Percentiles rank a stretch among this genome's conserved stretches.
These are phyloP conservation scores for Uloborus plumipes DNA, from an alignment of 2,888 invertebrate species.

Conservation along the genomic window DNA sequence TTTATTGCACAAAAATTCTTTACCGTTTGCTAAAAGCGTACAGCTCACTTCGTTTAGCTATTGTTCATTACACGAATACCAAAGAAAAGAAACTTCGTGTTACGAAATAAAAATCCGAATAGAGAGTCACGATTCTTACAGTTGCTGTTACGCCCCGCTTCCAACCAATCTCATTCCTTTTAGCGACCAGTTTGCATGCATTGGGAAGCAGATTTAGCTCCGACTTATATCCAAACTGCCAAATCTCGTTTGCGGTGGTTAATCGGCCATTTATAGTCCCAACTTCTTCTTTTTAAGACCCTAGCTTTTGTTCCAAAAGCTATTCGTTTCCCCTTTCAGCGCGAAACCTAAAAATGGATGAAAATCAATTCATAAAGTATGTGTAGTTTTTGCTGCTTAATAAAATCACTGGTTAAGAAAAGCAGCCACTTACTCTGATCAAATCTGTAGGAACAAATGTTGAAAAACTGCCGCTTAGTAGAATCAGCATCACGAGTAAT, in stretches of 20 bases:
- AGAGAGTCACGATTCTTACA: no score
- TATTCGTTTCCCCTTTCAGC: background rate
- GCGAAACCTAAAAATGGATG: background rate
- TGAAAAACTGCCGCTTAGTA: no score
- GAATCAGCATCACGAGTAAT: no score
- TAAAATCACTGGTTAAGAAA: background rate
- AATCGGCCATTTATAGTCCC: constrained; percentile 3
- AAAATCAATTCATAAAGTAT: background rate
- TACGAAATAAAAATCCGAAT: no score
- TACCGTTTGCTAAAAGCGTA: no score
- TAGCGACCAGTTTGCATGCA: constrained; percentile 1
- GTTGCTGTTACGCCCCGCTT: background rate
- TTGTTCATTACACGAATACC: no score
- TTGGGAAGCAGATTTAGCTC: background rate
- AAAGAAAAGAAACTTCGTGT: no score
- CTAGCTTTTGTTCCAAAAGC: background rate
- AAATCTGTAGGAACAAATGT: no score
- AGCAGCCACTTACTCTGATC: background rate
- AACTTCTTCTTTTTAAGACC: background rate
- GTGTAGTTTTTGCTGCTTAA: background rate
- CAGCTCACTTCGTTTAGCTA: no score
- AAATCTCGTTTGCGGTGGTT: background rate
- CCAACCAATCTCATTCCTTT: background rate
- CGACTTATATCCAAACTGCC: background rate
- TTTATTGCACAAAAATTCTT: no score